Percentiles rank a stretch among this genome's conserved stretches.
phyloP scores from a whole-genome alignment of 1,140 invertebrate species.

The Drosophila arizonae region DNA sequence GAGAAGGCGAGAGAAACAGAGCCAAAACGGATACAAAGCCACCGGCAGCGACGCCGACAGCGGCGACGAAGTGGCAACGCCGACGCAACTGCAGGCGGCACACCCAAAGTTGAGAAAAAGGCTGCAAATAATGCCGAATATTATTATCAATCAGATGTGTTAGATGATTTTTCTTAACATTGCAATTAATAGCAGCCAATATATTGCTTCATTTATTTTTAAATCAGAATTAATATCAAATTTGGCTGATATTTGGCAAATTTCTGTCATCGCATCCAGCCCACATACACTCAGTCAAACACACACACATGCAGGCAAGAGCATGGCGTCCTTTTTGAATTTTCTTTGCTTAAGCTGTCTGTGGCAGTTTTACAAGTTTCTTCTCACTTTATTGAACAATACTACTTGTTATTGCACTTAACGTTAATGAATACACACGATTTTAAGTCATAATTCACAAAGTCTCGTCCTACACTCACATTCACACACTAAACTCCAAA shows the following conservation, averaged over 20 bases:
- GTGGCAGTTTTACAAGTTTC: slow-evolving; percentile 41
- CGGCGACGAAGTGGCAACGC: slow-evolving; percentile 72
- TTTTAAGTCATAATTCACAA: slow-evolving; percentile 43
- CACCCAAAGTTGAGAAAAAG: slow-evolving; percentile 75
- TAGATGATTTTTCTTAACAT: background rate
- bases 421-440: background rate
- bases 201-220: background rate
- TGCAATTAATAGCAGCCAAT: slow-evolving; percentile 18
- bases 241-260: slow-evolving; percentile 9
- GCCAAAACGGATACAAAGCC: slow-evolving; percentile 72
- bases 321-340: slow-evolving; percentile 73
- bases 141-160: slow-evolving; percentile 2
- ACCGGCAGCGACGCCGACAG: slow-evolving; percentile 64
- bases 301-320: slow-evolving; percentile 44
- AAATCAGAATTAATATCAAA: background rate
- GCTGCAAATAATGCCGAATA: slow-evolving; percentile 33
- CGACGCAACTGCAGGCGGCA: slow-evolving; percentile 74
- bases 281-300: slow-evolving; percentile 12
- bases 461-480: slow-evolving; percentile 49
- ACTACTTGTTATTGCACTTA: slow-evolving; percentile 11
- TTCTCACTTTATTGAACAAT: slow-evolving; percentile 17
- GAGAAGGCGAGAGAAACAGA: slow-evolving; percentile 45
- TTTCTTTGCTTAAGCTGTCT: slow-evolving; percentile 42
- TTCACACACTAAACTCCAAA: slow-evolving; percentile 45
- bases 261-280: slow-evolving; percentile 27